A percentile compares a stretch with the other conserved stretches of the same genome.
These are phyloP conservation scores for Babylonia areolata DNA, from an alignment of 1,140 invertebrate species.

Conservation along the genomic window DNA sequence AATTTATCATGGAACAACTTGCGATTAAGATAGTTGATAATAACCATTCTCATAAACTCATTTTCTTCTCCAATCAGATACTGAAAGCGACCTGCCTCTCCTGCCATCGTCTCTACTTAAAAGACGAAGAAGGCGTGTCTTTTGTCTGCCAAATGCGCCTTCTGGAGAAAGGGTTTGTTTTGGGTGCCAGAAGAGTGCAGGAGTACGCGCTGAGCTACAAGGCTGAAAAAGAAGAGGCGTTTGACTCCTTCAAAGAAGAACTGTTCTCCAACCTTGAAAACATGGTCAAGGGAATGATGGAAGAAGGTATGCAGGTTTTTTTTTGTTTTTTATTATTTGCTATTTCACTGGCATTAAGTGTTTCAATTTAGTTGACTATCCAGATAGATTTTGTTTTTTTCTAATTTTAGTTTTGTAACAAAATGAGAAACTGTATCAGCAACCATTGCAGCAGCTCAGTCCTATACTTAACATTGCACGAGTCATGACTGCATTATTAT, in stretches of 20 bases:
- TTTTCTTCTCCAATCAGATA: slow-evolving; percentile 77
- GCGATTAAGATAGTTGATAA: no score
- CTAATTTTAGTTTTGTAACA: no score
- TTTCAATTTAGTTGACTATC: no score
- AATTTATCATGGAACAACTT: no score
- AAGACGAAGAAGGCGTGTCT: slow-evolving; percentile 69
- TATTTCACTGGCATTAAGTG: no score
- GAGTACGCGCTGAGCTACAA: slow-evolving; percentile 67
- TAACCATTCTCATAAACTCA: no score
- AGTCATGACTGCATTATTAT: no score
- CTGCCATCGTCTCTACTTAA: slow-evolving; percentile 75
- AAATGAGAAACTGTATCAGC: no score
- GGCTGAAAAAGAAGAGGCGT: slow-evolving; percentile 22
- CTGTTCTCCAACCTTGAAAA: background rate
- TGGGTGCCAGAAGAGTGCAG: slow-evolving; percentile 82
- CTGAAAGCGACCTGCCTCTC: slow-evolving; percentile 80
- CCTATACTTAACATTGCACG: no score
- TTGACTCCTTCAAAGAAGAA: background rate
- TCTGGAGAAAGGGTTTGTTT: slow-evolving; percentile 85
- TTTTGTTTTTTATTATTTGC: background rate
- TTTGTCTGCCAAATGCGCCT: slow-evolving; percentile 86
- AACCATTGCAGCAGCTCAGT: no score
- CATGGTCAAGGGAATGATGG: slow-evolving; percentile 1
- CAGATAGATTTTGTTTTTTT: no score
- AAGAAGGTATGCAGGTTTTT: background rate